A percentile compares a stretch with the other conserved stretches of the same genome.
Conservation (phyloP, 2,888 invertebrate species). For the Frankliniella fusca region DNA sequence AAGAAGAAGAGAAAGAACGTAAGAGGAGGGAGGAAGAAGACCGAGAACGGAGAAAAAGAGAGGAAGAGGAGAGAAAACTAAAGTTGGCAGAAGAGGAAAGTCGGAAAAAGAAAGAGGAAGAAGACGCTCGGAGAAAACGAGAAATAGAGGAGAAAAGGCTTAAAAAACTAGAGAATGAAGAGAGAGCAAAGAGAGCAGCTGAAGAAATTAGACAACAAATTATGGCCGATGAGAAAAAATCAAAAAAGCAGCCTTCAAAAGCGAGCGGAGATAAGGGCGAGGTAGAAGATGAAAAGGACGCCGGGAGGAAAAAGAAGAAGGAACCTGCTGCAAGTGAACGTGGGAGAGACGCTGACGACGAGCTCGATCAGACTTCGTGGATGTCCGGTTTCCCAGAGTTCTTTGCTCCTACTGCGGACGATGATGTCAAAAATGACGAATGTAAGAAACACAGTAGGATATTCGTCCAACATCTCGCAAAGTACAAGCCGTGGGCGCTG, state of each 20-base stretch:
- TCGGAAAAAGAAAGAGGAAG: neutral
- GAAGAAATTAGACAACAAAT: too few species aligned
- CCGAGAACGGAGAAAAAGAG: neutral
- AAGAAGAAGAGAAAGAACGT: neutral
- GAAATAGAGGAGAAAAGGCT: neutral
- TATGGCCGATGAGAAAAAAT: too few species aligned
- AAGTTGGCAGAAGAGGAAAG: neutral
- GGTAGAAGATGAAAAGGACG: neutral
- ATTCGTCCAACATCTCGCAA: slow-evolving; percentile 39
- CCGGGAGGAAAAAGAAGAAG: neutral
- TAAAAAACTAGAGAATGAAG: neutral
- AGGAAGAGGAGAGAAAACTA: neutral
- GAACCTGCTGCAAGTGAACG: neutral
- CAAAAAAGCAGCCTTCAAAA: too few species aligned
- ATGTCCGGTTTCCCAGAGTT: slow-evolving; percentile 16
- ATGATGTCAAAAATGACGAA: slow-evolving; percentile 38
- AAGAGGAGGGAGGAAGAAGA: neutral
- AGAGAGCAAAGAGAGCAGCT: neutral
- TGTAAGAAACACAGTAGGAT: slow-evolving; percentile 40
- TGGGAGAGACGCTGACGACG: neutral
- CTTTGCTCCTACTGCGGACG: slow-evolving; percentile 33
- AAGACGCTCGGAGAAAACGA: neutral
- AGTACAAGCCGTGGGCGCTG: slow-evolving; percentile 40
- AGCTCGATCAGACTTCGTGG: neutral
- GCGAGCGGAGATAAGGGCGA: too few species aligned